Evolutionary conservation across 92 coral and sea anemone genomes (phyloP), one percentile per base, ranked within the genome.

Genomic region (Zoanthus sansibaricus): DNA sequence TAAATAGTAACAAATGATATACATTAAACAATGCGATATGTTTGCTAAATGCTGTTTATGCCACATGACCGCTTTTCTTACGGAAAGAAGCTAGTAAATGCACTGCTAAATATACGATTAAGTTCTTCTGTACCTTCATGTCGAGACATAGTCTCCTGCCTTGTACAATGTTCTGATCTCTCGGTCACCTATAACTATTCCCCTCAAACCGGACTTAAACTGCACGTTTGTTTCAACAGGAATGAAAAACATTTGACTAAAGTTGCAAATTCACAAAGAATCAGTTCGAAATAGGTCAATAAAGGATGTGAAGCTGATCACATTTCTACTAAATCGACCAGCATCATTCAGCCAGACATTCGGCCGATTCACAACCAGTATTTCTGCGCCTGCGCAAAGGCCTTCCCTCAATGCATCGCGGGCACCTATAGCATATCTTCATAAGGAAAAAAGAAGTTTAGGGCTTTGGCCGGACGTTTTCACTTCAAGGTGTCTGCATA

Each of bases 141-240:
- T 84, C 99, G 98, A 87, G 99, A 96, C 99, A 96, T 96, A 68
- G 92, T 92, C 90, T 82, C 72, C 72, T 47, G 18, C 55, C 77
- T 71, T 32, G 79, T 83, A 71, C 87, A 83, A 80, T 62, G 85
- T 66, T 66, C 85, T 32, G 25, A 18, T 46, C 73, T 80, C 45
- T 58, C 66, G 20, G 66, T 58, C 69, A 66, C 85, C 85, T 44
- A 32, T 44, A 52, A 25, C 48, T 20, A 20, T 80, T 6, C 67
- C 61, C 51, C 85, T 66, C 46, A 31, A 46, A 80, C 58, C 11
- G 45, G 47, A 7, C 45, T 66, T 67, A 45, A 80, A 67, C 31
- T 64, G 91, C 91, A 88, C 82, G 69, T 11, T 87, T 76, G 59
- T 90, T 2, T 37, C 46, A 71, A 55, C 85, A 76, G 88, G 74